Evolutionary conservation across 2,113 vertebrate genomes (phyloP).

Genomic region (Romanogobio albipinnatus): DNA sequence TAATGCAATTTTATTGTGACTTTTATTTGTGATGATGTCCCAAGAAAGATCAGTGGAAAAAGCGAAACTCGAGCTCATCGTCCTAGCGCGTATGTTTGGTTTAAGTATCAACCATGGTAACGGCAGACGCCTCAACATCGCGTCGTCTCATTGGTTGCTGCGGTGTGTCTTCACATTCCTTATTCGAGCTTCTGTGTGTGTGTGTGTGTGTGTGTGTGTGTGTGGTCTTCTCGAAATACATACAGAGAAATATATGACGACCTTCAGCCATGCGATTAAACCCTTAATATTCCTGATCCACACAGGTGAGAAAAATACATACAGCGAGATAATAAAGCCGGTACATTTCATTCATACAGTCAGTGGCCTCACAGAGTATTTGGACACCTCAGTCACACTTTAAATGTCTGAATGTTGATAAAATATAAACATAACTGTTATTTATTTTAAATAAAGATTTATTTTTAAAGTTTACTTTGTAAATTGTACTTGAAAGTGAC

Average conservation of each 20-base stretch:
- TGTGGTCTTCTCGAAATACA: constrained; percentile 19
- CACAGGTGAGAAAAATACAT: constrained; percentile 42
- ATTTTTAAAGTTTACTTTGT: too few species aligned
- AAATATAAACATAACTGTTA: not conserved
- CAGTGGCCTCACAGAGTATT: not conserved
- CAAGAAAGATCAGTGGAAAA: not conserved
- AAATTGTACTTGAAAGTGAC: not conserved
- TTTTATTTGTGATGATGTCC: too few species aligned
- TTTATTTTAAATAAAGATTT: not conserved
- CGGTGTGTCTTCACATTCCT: too few species aligned
- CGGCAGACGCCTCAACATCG: constrained; percentile 8
- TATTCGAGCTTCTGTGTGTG: constrained; percentile 12
- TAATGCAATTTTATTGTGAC: too few species aligned
- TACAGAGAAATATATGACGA: constrained; percentile 1
- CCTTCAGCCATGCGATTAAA: constrained; percentile 26
- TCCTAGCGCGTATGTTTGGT: constrained; percentile 30
- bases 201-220: not conserved
- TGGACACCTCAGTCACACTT: not conserved
- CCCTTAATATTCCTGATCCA: not conserved
- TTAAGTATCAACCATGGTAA: constrained; percentile 33
- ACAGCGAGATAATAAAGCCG: not conserved
- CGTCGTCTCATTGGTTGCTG: constrained; percentile 32
- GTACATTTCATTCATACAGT: not conserved
- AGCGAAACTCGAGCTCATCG: not conserved
- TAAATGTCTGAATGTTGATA: not conserved